Evolutionary conservation across 2,797 vertebrate species (phyloP).

Genomic region (Oreortyx pictus): DNA sequence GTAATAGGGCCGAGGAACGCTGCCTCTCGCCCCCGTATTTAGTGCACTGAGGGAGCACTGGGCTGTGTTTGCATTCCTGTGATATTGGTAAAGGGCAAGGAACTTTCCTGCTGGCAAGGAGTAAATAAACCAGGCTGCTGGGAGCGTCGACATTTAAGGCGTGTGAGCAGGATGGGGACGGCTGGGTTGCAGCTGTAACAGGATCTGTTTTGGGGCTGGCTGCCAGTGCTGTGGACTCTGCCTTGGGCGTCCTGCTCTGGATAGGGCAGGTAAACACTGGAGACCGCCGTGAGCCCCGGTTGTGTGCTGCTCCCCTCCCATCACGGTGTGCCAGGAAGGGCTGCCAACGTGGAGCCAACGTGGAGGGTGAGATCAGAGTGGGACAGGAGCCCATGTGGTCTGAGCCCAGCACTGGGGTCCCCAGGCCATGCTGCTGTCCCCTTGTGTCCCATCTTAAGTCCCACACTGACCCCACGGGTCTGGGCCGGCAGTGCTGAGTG

Average conservation of each 20-base stretch:
- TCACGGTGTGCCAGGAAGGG: not conserved
- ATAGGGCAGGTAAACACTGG: not conserved
- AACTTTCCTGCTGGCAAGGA: not conserved
- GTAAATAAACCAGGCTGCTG: not conserved
- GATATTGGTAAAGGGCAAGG: conserved; percentile 8
- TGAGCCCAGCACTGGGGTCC: not conserved
- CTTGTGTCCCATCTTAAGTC: not conserved
- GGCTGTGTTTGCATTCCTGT: conserved; percentile 64
- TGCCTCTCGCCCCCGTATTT: not conserved
- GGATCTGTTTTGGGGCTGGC: not conserved
- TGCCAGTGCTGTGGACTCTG: not conserved
- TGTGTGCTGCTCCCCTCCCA: not conserved
- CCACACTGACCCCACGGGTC: not conserved
- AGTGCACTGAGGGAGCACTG: not conserved
- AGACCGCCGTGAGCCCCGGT: rapidly evolving
- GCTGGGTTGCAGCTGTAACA: not conserved
- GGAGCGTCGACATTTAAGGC: conserved; percentile 29
- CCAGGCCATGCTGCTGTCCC: not conserved
- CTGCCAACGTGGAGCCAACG: rapidly evolving
- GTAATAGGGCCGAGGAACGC: not conserved
- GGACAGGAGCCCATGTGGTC: not conserved
- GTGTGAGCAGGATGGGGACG: not conserved
- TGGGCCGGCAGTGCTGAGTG: not conserved
- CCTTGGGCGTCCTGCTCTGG: not conserved
- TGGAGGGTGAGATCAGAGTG: not conserved